Conservation (phyloP, 35 echinoderm and acorn worm genomes). For the Strongylocentrotus purpuratus region DNA sequence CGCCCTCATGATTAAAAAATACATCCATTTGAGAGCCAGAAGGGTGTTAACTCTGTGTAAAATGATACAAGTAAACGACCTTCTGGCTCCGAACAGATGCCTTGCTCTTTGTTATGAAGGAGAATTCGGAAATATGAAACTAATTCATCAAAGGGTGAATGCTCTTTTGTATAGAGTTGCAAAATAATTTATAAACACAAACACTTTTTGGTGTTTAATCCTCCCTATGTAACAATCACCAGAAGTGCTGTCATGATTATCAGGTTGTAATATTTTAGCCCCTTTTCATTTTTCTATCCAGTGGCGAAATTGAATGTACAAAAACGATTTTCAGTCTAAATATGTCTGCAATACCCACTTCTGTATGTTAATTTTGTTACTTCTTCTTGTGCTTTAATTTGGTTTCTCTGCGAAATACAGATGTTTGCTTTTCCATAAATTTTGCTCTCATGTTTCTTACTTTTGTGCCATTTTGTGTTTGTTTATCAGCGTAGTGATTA, state of each 20-base stretch:
- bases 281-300: background rate
- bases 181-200: too few species aligned
- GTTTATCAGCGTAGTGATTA: background rate
- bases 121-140: too few species aligned
- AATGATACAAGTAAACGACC: too few species aligned
- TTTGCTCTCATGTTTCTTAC: background rate
- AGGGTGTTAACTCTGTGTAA: too few species aligned
- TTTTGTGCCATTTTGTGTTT: background rate
- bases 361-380: background rate
- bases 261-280: background rate
- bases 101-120: too few species aligned
- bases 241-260: background rate
- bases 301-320: background rate
- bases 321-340: background rate
- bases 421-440: background rate
- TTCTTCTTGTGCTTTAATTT: background rate
- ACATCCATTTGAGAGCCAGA: too few species aligned
- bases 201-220: too few species aligned
- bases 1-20: too few species aligned
- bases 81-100: too few species aligned
- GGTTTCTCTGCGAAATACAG: background rate
- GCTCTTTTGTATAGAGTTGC: too few species aligned
- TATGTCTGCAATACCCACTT: background rate
- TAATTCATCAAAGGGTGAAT: too few species aligned
- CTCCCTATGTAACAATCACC: too few species aligned